Conservation (phyloP, 2,113 vertebrate genomes). For the Rhea pennata region DNA sequence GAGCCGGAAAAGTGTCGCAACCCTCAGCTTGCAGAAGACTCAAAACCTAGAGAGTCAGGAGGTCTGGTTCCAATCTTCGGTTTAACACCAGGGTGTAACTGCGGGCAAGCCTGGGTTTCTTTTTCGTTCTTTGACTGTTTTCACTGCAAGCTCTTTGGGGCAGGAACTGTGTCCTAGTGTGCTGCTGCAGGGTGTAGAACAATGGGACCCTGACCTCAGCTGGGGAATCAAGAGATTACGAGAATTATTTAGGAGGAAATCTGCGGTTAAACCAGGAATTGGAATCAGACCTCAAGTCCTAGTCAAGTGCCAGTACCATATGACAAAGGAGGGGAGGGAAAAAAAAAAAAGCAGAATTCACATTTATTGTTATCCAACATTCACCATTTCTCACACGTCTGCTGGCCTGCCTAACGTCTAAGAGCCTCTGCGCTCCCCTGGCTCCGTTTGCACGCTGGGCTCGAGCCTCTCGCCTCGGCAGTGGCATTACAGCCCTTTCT, state of each 20-base stretch:
- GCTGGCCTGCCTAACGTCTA: constrained; percentile 24
- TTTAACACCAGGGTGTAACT: constrained; percentile 72
- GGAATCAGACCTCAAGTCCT: constrained; percentile 69
- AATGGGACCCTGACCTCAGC: constrained; percentile 72
- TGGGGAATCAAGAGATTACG: constrained; percentile 68
- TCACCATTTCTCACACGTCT: constrained; percentile 57
- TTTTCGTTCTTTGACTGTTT: constrained; percentile 73
- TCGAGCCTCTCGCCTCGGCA: neutral
- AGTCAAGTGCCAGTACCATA: constrained; percentile 65
- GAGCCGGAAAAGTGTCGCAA: constrained; percentile 34
- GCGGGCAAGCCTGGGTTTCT: constrained; percentile 64
- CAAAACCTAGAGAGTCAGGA: constrained; percentile 60
- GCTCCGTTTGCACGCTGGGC: constrained; percentile 3
- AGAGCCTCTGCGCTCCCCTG: neutral
- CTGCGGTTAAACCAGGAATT: constrained; percentile 71
- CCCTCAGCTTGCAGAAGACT: constrained; percentile 27
- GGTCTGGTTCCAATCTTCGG: constrained; percentile 68
- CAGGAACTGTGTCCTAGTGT: constrained; percentile 72
- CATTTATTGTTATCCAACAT: constrained; percentile 57
- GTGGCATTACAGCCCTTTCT: neutral
- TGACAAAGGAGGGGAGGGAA: neutral
- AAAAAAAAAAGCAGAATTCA: neutral
- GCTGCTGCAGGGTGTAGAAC: constrained; percentile 72
- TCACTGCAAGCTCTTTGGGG: constrained; percentile 70
- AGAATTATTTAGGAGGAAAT: constrained; percentile 74